Conservation (phyloP, 2,113 vertebrate species). For the Ranitomeya imitator region DNA sequence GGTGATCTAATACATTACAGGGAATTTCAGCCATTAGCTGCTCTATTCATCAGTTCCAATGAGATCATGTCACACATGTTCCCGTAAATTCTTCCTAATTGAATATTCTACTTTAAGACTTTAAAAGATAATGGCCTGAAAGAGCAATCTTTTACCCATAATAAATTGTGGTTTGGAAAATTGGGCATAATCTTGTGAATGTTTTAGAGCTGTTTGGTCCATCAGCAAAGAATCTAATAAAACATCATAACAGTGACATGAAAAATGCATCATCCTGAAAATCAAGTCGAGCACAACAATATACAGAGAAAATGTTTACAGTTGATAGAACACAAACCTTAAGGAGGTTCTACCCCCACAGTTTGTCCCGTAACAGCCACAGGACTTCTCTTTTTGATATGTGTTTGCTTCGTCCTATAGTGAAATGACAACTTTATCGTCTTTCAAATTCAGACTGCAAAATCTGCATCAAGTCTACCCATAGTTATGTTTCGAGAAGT, state of each 20-base stretch:
- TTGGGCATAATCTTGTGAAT: slow-evolving; percentile 11
- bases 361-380: not conserved
- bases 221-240: not conserved
- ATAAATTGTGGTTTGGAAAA: slow-evolving; percentile 46
- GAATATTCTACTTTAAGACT: slow-evolving; percentile 44
- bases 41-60: slow-evolving; percentile 53
- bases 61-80: slow-evolving; percentile 54
- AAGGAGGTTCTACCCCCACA: not conserved
- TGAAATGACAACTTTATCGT: too few species aligned
- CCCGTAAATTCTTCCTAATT: slow-evolving; percentile 54
- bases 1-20: slow-evolving; percentile 4
- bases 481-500: too few species aligned
- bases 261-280: not conserved
- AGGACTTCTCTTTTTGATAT: not conserved
- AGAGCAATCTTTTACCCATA: slow-evolving; percentile 44
- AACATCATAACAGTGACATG: not conserved
- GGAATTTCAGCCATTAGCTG: slow-evolving; percentile 43
- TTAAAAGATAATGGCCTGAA: slow-evolving; percentile 25
- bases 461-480: too few species aligned
- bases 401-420: too few species aligned
- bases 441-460: too few species aligned
- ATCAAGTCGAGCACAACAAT: not conserved
- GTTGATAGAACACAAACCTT: not conserved
- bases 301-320: not conserved
- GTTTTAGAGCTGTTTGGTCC: slow-evolving; percentile 2